Evolutionary conservation across 2,888 invertebrate species (phyloP), one percentile per base, ranked within the genome.

Genomic region (Cosmorhoe ocellata): DNA sequence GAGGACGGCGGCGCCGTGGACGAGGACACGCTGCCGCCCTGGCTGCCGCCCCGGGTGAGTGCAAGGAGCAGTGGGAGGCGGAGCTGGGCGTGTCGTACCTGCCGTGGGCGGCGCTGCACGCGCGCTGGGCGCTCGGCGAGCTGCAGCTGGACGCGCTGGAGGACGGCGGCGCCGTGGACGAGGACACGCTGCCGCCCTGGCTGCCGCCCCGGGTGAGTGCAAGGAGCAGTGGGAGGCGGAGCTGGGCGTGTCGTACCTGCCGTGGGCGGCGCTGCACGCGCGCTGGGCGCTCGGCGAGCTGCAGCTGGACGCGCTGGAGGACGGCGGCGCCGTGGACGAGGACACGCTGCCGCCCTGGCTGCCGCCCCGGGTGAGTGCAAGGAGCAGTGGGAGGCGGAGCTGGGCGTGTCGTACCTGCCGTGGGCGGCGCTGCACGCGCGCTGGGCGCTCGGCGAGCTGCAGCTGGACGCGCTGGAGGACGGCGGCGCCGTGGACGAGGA

Each of bases 401-500:
- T 94, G 24, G 99, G 99, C 28, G 98, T 97, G 5, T 96, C 97
- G n/a, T n/a, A 18, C 18, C 18, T 18, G 18, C 18, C 2, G 18
- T 5, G 2, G 18, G 18, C 2, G 3, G 18, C 18, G 18, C 18
- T 18, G 18, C 93, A 93, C 59, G 92, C 90, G 61, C 96, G 96
- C 78, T 87, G 98, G 67, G 92, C 92, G 56, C 88, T 93, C 18
- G 94, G 94, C 37, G 93, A 94, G 24, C 84, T 91, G 10, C 96
- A 96, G 67, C 86, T 97, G 5, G 96, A 96, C 74, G 90, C 94
- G 61, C 84, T 98, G 0, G 98, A 96, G 83, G 98, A 97, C 71
- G 98, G 98, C 41, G 98, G 97, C 51, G n/a, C n/a, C n/a, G n/a
- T n/a, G n/a, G n/a, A 95, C 97, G 98, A 98, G 71, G 98, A 98